Percentiles rank a stretch among this genome's conserved stretches.
phyloP scores from a whole-genome alignment of 2,888 invertebrate genomes.

The Tetranychus piercei region DNA sequence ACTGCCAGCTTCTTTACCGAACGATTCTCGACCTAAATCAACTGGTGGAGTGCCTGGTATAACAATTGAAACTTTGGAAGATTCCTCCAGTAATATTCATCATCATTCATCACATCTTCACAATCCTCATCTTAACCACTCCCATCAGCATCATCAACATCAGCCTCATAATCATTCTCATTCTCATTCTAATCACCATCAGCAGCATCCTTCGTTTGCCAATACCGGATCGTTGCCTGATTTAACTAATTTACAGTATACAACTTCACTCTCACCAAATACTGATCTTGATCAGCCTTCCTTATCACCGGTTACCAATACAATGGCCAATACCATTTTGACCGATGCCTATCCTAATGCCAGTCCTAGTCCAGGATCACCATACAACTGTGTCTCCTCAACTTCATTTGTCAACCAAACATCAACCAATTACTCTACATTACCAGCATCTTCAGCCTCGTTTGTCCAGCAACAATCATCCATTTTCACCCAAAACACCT shows the following conservation, averaged over 20 bases:
- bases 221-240: slow-evolving; percentile 76
- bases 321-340: background rate
- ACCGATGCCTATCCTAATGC: background rate
- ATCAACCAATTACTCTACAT: no score
- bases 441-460: no score
- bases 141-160: no score
- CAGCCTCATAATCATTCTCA: no score
- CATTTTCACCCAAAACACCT: no score
- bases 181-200: slow-evolving; percentile 15
- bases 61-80: slow-evolving; percentile 37
- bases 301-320: slow-evolving; percentile 17
- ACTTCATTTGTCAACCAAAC: no score
- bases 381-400: background rate
- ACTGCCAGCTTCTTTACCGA: slow-evolving; percentile 18
- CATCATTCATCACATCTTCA: slow-evolving; percentile 17
- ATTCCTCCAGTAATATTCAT: no score
- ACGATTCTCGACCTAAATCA: slow-evolving; percentile 47
- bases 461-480: no score
- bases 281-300: slow-evolving; percentile 42
- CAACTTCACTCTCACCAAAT: slow-evolving; percentile 53
- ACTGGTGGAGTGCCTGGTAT: slow-evolving; percentile 62
- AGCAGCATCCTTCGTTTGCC: slow-evolving; percentile 25
- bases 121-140: slow-evolving; percentile 42
- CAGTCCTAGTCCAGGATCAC: background rate
- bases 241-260: slow-evolving; percentile 75